Evolutionary conservation across 2,113 vertebrate genomes (phyloP).

Genomic region (Jacana jacana): DNA sequence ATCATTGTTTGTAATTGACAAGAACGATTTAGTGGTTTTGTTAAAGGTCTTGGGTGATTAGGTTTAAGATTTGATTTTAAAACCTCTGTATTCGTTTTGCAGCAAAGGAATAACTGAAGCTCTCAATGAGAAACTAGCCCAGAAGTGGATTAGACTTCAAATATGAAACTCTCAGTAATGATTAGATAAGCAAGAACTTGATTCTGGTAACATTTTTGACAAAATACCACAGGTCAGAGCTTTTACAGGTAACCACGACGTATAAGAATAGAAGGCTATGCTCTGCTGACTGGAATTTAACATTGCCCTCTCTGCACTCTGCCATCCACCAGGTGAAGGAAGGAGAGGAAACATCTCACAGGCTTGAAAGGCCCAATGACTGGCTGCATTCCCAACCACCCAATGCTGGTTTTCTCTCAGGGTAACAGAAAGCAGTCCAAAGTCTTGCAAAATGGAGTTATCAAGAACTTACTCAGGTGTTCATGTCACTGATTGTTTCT

Average conservation of each 20-base stretch:
- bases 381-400: background rate
- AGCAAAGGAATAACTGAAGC: background rate
- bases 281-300: background rate
- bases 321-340: background rate
- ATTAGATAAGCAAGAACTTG: background rate
- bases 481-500: background rate
- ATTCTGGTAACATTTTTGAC: background rate
- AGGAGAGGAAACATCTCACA: background rate
- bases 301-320: background rate
- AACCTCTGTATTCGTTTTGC: background rate
- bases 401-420: background rate
- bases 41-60: background rate
- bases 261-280: background rate
- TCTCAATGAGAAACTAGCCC: background rate
- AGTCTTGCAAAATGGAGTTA: background rate
- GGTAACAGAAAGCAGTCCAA: background rate
- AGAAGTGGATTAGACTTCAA: background rate
- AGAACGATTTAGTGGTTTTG: background rate
- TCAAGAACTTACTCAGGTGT: accelerated
- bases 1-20: background rate
- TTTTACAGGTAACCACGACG: background rate
- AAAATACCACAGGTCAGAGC: background rate
- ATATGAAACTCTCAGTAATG: background rate
- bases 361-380: background rate
- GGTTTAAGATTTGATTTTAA: background rate